Evolutionary conservation across 2,888 invertebrate genomes (phyloP), one percentile per base, ranked within the genome.

Genomic region (Mantis religiosa): DNA sequence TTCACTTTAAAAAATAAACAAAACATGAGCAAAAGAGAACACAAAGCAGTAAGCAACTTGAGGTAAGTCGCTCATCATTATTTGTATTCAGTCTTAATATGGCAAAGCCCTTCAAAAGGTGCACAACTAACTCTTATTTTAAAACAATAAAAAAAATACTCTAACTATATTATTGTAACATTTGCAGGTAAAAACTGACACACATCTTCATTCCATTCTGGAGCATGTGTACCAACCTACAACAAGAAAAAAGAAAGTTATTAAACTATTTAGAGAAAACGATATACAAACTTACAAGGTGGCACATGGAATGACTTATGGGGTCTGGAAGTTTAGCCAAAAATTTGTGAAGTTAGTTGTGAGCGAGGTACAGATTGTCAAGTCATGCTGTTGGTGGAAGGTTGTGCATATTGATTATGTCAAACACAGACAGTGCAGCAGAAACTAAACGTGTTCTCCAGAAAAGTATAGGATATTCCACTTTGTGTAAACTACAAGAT

Each of bases 41-140:
- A 71, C 54, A 71, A 71, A 71, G 54, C 54, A 71, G 6, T 20
- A 71, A 71, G 54, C 54, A 71, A 71, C 25, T 71, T 71, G 8
- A 20, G 54, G 54, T 20, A 71, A 71, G 15, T 6, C 8, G 20
- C 54, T 71, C 54, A 71, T 25, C 6, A 41, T 41, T 12, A 71
- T 15, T 25, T 71, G 25, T 71, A 71, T 71, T 87, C 87, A 87
- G 87, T 87, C 87, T 87, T 82, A 82, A 25, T 14, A 87, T 41
- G 87, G 34, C 41, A 41, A 27, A 87, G 87, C 82, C 87, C 82
- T 54, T 82, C 14, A 34, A 34, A 81, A 82, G 30, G 87, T 87
- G 82, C 87, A 87, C 87, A 82, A n/a, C 82, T 82, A 87, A 87
- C 82, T 87, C 82, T 82, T 87, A 82, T 82, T 82, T 20, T 86